Base-by-base conservation (phyloP, 2,888 invertebrate species). In the Chymomyza fuscimana region DNA sequence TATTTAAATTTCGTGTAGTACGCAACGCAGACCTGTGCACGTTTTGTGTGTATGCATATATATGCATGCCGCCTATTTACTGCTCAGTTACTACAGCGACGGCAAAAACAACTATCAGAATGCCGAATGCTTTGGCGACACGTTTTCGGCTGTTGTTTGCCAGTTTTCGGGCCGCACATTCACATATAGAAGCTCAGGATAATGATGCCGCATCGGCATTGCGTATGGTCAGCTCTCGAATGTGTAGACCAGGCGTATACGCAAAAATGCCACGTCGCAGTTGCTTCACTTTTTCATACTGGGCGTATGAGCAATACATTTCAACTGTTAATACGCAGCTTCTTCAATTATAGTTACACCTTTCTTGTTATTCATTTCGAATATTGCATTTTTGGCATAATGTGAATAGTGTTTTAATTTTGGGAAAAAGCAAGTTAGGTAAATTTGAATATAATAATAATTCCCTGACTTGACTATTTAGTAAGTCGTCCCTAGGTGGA, bases 1-100 rank as follows among this genome's bases (percentile, higher is more conserved):
- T 87, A 88, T 89, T 89, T 78, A 81, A 85, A 86, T 78, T 86
- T 78, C 75, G 67, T 66, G n/a, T 61, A 50, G 69, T 50, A 50
- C 46, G 32, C 62, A 25, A 54, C 60, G 52, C 66, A 25, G 46
- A 62, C 58, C 63, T 29, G 29, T 25, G 10, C 9, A 56, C 32
- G 69, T 67, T 71, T 79, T 81, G 61, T 77, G 63, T 62, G 54
- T 59, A 54, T 22, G 56, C 22, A 65, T 72, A 59, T 61, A n/a
- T 64, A 56, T 67, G 63, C 19, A 32, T 61, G 63, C 15, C 19
- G 32, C 25, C 32, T 61, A 73, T 72, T 60, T 67, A 67, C 65
- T 65, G 63, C 56, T 65, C 62, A 67, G 67, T 72, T 71, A 73
- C 71, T 68, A 72, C 66, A 54, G 29, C 40, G 6, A 19, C 19